Base-by-base conservation (phyloP, 2,888 invertebrate genomes). In the Netelia inedita region DNA sequence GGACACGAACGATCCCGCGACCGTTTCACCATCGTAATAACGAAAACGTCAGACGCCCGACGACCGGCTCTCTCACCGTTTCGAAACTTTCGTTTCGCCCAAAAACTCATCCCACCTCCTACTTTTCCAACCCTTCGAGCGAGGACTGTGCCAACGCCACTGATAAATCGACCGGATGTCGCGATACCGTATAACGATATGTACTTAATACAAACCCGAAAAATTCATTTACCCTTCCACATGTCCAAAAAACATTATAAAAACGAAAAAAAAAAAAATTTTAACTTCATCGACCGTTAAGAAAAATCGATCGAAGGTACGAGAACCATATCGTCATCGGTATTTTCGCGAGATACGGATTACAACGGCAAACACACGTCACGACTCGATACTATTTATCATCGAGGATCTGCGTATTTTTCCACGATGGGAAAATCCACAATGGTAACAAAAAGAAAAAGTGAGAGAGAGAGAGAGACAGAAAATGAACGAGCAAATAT, bases 81-180 rank as follows among this genome's bases (percentile, higher is more conserved):
- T 75, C 79, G 21, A 41, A 63, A 79, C 74, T 75, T 81, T 81
- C n/a, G 66, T 21, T 63, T 21, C 69, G 43, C 50, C 10, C 74
- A 19, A 21, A 59, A 21, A 50, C 68, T 14, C 53, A 21, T 21
- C 46, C 23, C 14, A 68, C 68, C n/a, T 55, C 43, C 79, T 43
- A 72, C n/a, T n/a, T 53, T 65, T 55, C 35, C 35, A 50, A 28
- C 53, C 21, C 72, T 79, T 85, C 72, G 74, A 71, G 75, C 55
- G 16, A 19, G 21, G 21, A 53, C 61, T 55, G 80, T 57, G 84
- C 85, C 83, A 86, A 84, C 82, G 83, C 71, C 83, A 78, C 73
- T 86, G 76, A 87, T 87, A 85, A 86, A 87, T 83, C 83, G 74
- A 69, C 83, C 86, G 87, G 87, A 85, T 83, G 84, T 86, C 53